Percentiles rank a stretch among this genome's conserved stretches.
phyloP scores from a whole-genome alignment of 2,888 invertebrate genomes.

The Nymphalis c-album region DNA sequence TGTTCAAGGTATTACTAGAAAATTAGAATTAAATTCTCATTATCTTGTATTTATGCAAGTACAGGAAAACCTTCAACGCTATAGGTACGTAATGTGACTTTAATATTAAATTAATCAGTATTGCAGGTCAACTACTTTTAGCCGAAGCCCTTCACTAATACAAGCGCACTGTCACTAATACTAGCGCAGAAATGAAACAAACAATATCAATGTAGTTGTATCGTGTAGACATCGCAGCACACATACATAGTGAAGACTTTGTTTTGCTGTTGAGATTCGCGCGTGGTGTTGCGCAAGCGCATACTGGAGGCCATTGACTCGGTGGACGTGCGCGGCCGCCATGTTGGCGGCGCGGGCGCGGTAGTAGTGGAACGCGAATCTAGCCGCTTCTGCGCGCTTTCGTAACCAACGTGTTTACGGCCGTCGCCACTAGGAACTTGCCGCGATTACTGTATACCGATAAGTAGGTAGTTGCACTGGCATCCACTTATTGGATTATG shows the following conservation, averaged over 20 bases:
- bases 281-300: slow-evolving; percentile 79
- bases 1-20: background rate
- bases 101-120: slow-evolving; percentile 72
- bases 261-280: slow-evolving; percentile 81
- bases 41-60: slow-evolving; percentile 35
- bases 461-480: slow-evolving; percentile 36
- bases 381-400: slow-evolving; percentile 66
- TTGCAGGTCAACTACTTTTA: slow-evolving; percentile 62
- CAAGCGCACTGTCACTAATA: slow-evolving; percentile 41
- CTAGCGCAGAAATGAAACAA: slow-evolving; percentile 55
- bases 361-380: slow-evolving; percentile 74
- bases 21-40: slow-evolving; percentile 21
- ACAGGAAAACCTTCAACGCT: slow-evolving; percentile 55
- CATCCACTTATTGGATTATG: too few relatives aligned
- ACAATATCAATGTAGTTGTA: slow-evolving; percentile 37
- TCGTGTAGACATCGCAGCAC: slow-evolving; percentile 45
- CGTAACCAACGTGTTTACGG: slow-evolving; percentile 58
- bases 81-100: slow-evolving; percentile 61
- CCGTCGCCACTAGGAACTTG: slow-evolving; percentile 28
- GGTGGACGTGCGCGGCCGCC: slow-evolving; percentile 59
- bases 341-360: slow-evolving; percentile 58
- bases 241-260: slow-evolving; percentile 62
- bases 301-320: slow-evolving; percentile 79
- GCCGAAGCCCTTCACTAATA: slow-evolving; percentile 69
- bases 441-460: slow-evolving; percentile 30